Percentiles rank a stretch among this genome's conserved stretches.
phyloP scores from a whole-genome alignment of 2,888 invertebrate genomes.

The Sepiola atlantica region DNA sequence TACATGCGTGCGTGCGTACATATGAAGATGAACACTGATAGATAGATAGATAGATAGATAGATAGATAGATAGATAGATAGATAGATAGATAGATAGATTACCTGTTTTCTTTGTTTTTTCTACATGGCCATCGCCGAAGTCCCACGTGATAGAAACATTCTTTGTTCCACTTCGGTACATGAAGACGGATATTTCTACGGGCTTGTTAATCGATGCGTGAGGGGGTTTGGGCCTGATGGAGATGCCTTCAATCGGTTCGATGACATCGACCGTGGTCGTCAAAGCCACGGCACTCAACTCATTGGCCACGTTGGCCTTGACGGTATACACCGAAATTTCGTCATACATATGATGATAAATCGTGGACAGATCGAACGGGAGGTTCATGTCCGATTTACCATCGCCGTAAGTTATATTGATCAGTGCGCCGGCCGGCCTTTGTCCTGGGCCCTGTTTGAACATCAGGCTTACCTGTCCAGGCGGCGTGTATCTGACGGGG shows the following conservation, averaged over 20 bases:
- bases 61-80: neutral
- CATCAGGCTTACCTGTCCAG: conserved; percentile 53
- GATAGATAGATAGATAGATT: neutral
- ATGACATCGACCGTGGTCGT: conserved; percentile 50
- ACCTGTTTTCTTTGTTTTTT: neutral
- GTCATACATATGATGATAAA: conserved; percentile 50
- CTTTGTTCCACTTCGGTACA: conserved; percentile 39
- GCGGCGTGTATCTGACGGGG: conserved; percentile 54
- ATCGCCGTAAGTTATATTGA: conserved; percentile 61
- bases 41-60: too few relatives aligned
- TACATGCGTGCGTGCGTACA: too few relatives aligned
- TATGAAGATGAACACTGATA: too few relatives aligned
- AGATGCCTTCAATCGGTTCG: conserved; percentile 48
- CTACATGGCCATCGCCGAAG: conserved; percentile 37
- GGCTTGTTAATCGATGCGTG: conserved; percentile 51
- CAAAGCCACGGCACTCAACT: conserved; percentile 53
- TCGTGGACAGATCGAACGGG: neutral
- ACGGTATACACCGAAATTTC: conserved; percentile 54
- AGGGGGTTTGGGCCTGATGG: conserved; percentile 41
- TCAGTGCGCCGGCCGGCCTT: conserved; percentile 58
- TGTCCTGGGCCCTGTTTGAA: conserved; percentile 48
- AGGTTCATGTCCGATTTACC: neutral
- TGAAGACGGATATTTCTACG: conserved; percentile 50
- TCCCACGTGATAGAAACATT: conserved; percentile 39
- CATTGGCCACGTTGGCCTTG: conserved; percentile 56